phyloP scores from a whole-genome alignment of 2,113 vertebrate species.

The Oriolus oriolus region DNA sequence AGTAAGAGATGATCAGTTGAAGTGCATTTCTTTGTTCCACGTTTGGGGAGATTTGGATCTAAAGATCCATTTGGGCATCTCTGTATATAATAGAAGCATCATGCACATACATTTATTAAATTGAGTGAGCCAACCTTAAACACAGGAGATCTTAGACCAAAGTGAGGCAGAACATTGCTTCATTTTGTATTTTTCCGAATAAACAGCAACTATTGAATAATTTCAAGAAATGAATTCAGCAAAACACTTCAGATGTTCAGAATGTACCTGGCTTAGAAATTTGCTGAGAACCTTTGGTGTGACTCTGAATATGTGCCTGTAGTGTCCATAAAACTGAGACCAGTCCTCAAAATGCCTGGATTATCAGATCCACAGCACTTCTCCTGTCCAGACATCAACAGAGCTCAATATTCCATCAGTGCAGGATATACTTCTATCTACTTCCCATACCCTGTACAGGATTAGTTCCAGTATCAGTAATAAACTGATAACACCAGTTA shows the following conservation, averaged over 20 bases:
- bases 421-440: background rate
- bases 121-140: background rate
- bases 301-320: background rate
- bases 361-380: background rate
- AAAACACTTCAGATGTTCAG: background rate
- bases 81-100: background rate
- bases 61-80: background rate
- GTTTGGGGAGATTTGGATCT: background rate
- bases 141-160: background rate
- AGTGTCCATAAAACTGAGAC: background rate
- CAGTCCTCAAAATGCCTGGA: background rate
- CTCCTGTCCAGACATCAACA: background rate
- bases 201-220: background rate
- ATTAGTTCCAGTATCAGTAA: background rate
- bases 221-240: background rate
- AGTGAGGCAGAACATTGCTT: background rate
- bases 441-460: background rate
- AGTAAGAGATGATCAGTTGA: background rate
- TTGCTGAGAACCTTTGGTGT: background rate
- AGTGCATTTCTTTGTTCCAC: background rate
- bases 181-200: background rate
- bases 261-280: background rate
- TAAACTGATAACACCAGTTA: background rate
- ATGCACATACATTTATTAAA: background rate
- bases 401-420: background rate